Percentiles rank a stretch among this genome's conserved stretches.
phyloP scores from a whole-genome alignment of 2,113 vertebrate genomes.

The Phalacrocorax carbo region DNA sequence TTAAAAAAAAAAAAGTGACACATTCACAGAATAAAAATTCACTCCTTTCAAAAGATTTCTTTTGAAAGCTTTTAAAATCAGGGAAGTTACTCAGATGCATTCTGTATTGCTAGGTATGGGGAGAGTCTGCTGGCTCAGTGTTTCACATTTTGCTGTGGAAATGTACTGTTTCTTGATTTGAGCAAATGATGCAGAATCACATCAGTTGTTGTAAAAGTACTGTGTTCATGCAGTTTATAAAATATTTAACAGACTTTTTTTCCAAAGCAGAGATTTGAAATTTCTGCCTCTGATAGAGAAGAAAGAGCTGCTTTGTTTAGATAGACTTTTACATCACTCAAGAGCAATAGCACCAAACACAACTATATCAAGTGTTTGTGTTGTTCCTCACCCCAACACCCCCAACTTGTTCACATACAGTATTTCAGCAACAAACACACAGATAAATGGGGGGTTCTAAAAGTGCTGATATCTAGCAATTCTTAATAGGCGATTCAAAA shows the following conservation, averaged over 20 bases:
- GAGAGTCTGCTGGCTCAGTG: background rate
- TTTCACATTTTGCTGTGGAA: background rate
- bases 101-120: background rate
- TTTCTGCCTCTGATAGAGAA: background rate
- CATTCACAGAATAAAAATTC: background rate
- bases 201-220: background rate
- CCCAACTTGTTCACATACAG: accelerated
- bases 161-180: background rate
- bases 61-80: background rate
- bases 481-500: background rate
- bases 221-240: background rate
- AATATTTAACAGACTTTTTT: background rate
- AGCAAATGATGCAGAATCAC: slow-evolving; percentile 3
- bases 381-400: accelerated
- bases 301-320: background rate
- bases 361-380: background rate
- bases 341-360: background rate
- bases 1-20: background rate
- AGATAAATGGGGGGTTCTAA: background rate
- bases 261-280: background rate
- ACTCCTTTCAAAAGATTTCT: background rate
- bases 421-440: background rate
- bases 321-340: background rate
- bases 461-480: background rate
- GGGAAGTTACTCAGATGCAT: background rate